phyloP scores from a whole-genome alignment of 2,113 vertebrate genomes.

The Eulemur rufifrons region DNA sequence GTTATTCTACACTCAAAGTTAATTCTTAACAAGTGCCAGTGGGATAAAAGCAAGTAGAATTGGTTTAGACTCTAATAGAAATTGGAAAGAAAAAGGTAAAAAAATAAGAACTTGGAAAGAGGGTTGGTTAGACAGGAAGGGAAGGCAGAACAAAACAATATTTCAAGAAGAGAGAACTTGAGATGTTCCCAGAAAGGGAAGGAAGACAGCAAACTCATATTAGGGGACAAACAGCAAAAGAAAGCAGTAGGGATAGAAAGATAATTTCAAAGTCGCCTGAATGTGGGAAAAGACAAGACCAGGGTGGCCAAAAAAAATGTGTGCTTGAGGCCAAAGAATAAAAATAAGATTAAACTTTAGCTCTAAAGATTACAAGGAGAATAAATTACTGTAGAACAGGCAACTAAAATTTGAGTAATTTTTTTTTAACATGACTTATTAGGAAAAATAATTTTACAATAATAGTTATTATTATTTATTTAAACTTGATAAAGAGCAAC shows the following conservation, averaged over 20 bases:
- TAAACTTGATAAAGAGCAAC: neutral
- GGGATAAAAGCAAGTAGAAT: neutral
- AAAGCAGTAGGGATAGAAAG: neutral
- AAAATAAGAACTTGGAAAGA: neutral
- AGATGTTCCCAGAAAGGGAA: neutral
- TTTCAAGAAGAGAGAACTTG: neutral
- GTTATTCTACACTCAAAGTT: neutral
- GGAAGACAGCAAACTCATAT: neutral
- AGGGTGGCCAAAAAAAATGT: neutral
- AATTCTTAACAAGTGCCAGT: neutral
- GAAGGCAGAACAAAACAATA: neutral
- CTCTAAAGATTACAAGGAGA: slow-evolving; percentile 22
- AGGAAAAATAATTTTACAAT: neutral
- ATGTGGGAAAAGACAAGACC: neutral
- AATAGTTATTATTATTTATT: neutral
- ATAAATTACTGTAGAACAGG: neutral
- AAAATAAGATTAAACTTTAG: slow-evolving; percentile 13
- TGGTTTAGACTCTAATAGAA: neutral
- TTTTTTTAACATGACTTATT: neutral
- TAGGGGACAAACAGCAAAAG: neutral
- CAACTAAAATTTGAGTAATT: neutral
- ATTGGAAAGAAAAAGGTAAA: neutral
- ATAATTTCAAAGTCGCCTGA: neutral
- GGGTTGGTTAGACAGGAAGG: neutral
- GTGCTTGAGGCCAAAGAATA: neutral